Evolutionary conservation across 2,888 invertebrate genomes (phyloP).

Genomic region (Pachydiplax longipennis): DNA sequence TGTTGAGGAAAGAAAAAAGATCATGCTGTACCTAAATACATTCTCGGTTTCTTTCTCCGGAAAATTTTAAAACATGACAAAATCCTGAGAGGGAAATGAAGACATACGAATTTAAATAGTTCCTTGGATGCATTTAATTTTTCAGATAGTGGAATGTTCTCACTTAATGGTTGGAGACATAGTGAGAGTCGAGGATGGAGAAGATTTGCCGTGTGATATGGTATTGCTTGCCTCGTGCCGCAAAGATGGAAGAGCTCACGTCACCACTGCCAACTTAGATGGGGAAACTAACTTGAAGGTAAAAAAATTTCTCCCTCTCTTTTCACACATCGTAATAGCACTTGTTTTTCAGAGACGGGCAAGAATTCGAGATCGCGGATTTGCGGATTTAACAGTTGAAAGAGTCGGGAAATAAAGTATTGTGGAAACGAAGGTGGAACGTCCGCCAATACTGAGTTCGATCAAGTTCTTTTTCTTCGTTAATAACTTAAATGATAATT

Average conservation of each 20-base stretch:
- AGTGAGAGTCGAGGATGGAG: constrained; percentile 73
- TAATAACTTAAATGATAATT: too few species aligned
- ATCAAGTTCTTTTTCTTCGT: too few species aligned
- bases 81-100: too few species aligned
- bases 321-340: not conserved
- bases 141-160: not conserved
- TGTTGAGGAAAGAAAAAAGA: too few species aligned
- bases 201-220: constrained; percentile 83
- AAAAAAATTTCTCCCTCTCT: constrained; percentile 50
- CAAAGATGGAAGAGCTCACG: constrained; percentile 73
- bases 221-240: constrained; percentile 76
- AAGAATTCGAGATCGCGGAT: not conserved
- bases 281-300: constrained; percentile 83
- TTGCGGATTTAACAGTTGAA: not conserved
- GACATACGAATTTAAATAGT: too few species aligned
- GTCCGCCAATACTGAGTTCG: too few species aligned
- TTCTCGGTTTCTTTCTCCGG: too few species aligned
- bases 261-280: constrained; percentile 87
- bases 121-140: too few species aligned
- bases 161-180: constrained; percentile 79
- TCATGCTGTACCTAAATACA: too few species aligned
- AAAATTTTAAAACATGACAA: too few species aligned
- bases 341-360: not conserved
- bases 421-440: too few species aligned
- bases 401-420: not conserved